Base-by-base conservation (phyloP, 1,140 invertebrate species). In the Nephotettix cincticeps region DNA sequence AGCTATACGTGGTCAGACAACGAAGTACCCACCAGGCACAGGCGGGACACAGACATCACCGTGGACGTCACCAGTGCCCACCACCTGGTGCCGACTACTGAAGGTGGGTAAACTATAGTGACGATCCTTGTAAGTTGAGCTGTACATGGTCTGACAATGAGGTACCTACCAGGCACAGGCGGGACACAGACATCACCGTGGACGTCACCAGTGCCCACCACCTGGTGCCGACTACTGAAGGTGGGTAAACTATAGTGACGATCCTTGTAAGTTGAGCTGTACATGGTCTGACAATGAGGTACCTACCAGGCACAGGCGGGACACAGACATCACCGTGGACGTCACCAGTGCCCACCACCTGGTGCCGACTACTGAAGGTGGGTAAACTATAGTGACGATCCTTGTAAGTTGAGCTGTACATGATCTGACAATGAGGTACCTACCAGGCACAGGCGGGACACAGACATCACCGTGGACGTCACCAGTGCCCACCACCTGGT, bases 371-470 rank as follows among this genome's bases (percentile, higher is more conserved):
- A 70, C 69, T 43, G 64, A 66, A 58, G 70, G 64, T 68, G 21
- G 2, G 56, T 54, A 11, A 6, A 40, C 6, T 40, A 9, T 40
- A 6, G 6, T 40, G 36, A 40, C 36, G 17, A 40, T 17, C 6
- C 36, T 40, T 40, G 36, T 40, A 40, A 6, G n/a, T n/a, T n/a
- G n/a, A n/a, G n/a, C n/a, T n/a, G n/a, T n/a, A 79, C 77, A 1
- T 72, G 79, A 21, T 36, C 32, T 36, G 77, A 78, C 63, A 76
- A 81, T 63, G 78, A 78, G 11, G 76, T 76, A 32, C 77, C 80
- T 11, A 83, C 81, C 28, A 73, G 82, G 54, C 81, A 82, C 63
- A 75, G 82, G 17, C 71, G 82, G 36, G 81, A 82, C 72, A 82
- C 81, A 13, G 72, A 74, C 21, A 68, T 73, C 27, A 75, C 74